Base-by-base conservation (phyloP, 2,113 vertebrate genomes). In the Strix uralensis region DNA sequence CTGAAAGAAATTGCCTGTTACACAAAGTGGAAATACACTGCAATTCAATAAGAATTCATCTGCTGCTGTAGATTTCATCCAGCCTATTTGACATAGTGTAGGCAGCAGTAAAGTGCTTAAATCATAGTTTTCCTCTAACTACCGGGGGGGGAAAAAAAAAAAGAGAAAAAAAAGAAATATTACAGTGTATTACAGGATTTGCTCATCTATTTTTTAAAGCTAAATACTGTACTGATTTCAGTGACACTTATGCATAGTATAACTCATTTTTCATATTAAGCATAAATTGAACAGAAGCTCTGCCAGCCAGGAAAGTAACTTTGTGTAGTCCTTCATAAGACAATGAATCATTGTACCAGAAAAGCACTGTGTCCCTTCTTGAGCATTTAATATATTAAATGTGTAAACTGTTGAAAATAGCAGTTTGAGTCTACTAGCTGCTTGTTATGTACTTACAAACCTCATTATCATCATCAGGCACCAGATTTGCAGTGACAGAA, bases 401-500 rank as follows among this genome's bases (percentile, higher is more conserved):
- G 46, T 69, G 25, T 58, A 46, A 93, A 57, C 17, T 81, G 36
- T 30, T 92, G 49, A 81, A 93, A 91, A 81, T 4, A 30, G 36
- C 14, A 72, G 25, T 52, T 79, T 77, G 23, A 75, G 81, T 90
- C 87, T 70, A 55, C 13, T 71, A 77, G 30, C 19, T 85, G 32
- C 66, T 81, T 46, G 29, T 54, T 66, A 51, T 10, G 1, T 80
- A 81, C 42, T 71, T 84, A 85, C 2, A 83, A 96, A 71, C 47
- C 89, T 74, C 66, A 88, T 86, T 84, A 87, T 67, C 74, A 86
- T 74, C 46, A 63, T 75, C 66, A 93, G 34, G 77, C 77, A 72
- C 25, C 65, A 38, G 65, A 51, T 47, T 81, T 90, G 82, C 89
- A 92, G 81, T 65, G 57, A 90, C 73, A 97, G 83, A 95, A 85